phyloP scores from a whole-genome alignment of 2,113 vertebrate genomes.

The Todiramphus saurophagus region DNA sequence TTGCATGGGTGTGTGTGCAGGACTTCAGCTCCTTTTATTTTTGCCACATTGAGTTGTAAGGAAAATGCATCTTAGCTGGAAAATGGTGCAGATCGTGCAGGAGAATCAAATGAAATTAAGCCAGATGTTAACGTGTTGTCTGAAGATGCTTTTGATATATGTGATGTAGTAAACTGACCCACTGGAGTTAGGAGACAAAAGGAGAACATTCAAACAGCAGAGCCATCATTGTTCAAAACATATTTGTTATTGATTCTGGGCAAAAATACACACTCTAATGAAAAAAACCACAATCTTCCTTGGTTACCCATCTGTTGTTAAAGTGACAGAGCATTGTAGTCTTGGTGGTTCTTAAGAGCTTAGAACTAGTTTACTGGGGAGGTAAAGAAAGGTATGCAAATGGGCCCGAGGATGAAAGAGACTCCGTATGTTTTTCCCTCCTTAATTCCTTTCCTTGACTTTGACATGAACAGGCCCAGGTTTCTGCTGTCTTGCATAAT shows the following conservation, averaged over 20 bases:
- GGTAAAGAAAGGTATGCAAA: neutral
- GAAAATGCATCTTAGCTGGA: constrained; percentile 22
- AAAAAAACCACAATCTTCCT: neutral
- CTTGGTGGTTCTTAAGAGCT: neutral
- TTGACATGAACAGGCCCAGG: neutral
- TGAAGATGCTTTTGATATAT: neutral
- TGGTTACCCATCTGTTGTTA: neutral
- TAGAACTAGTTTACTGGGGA: neutral
- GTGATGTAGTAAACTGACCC: constrained; percentile 1
- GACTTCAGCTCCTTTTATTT: neutral
- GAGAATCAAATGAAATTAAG: neutral
- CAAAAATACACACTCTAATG: neutral
- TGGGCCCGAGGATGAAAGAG: neutral
- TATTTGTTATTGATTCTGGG: neutral
- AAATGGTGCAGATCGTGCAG: constrained; percentile 17
- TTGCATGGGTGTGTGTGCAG: neutral
- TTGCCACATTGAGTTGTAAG: neutral
- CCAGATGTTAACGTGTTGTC: constrained; percentile 21
- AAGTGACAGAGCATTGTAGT: neutral
- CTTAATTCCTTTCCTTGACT: neutral
- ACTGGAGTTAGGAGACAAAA: neutral
- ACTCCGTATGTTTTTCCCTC: neutral
- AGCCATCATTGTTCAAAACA: neutral
- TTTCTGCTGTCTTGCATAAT: neutral
- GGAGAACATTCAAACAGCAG: neutral